Evolutionary conservation across 2,888 invertebrate genomes (phyloP).

Genomic region (Drosophila neonasuta): DNA sequence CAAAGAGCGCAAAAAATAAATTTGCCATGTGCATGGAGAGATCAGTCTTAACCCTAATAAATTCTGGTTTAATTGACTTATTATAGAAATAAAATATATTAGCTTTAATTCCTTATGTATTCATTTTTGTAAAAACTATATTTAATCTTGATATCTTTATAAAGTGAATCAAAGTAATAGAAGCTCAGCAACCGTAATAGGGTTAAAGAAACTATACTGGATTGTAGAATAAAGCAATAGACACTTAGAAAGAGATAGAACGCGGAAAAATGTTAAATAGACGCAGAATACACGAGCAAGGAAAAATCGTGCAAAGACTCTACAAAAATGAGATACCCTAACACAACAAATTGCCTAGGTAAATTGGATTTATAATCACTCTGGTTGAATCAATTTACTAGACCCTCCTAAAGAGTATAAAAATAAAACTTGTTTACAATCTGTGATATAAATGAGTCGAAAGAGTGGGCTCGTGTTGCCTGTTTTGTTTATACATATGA

Average conservation of each 20-base stretch:
- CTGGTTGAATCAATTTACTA: not conserved
- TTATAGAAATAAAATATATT: not conserved
- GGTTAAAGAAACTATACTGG: not conserved
- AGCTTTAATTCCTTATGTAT: not conserved
- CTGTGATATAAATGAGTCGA: not conserved
- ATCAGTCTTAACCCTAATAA: slow-evolving; percentile 5
- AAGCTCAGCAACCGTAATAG: not conserved
- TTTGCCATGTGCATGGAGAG: not conserved
- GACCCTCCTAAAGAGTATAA: not conserved
- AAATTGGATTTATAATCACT: not conserved
- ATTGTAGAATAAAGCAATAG: not conserved
- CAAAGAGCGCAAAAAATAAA: not conserved
- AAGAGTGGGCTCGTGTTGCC: not conserved
- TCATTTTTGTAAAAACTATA: no score
- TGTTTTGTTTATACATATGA: not conserved
- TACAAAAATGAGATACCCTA: not conserved
- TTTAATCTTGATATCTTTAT: not conserved
- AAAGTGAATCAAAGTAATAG: not conserved
- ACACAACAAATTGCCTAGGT: not conserved
- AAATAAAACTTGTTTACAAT: not conserved
- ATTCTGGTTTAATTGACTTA: not conserved
- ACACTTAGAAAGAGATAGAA: not conserved
- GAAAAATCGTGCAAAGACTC: not conserved
- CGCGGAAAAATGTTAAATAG: slow-evolving; percentile 1
- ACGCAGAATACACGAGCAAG: not conserved